Conservation (phyloP, 2,797 vertebrate species). For the Leptodactylus fallax region DNA sequence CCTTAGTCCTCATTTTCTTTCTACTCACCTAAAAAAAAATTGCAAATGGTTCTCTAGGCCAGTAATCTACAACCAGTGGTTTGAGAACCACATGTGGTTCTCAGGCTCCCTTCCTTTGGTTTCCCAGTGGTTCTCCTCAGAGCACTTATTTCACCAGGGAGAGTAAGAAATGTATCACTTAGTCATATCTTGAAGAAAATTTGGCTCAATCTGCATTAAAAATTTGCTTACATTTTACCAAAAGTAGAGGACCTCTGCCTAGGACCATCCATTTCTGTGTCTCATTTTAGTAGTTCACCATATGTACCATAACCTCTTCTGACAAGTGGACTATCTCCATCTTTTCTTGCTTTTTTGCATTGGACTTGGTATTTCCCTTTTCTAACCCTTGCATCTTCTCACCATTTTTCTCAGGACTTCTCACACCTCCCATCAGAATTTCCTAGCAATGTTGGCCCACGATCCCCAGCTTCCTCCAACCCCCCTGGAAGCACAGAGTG, state of each 20-base stretch:
- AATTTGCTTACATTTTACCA: neutral
- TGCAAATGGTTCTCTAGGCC: neutral
- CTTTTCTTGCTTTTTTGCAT: neutral
- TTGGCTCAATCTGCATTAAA: neutral
- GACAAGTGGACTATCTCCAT: neutral
- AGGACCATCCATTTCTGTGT: neutral
- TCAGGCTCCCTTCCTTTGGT: neutral
- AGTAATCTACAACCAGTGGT: neutral
- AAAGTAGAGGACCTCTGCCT: neutral
- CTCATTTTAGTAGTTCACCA: neutral
- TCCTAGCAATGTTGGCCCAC: slow-evolving; percentile 88
- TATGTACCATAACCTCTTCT: neutral
- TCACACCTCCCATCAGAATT: slow-evolving; percentile 93
- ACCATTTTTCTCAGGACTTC: slow-evolving; percentile 82
- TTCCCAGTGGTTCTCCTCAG: neutral
- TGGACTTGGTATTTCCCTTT: neutral
- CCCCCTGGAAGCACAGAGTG: slow-evolving; percentile 88
- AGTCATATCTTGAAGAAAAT: neutral
- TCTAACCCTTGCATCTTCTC: neutral
- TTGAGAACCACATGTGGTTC: neutral
- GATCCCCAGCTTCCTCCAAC: slow-evolving; percentile 90
- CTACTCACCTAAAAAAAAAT: neutral
- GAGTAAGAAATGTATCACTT: neutral
- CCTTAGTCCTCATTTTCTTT: neutral
- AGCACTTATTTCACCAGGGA: neutral